phyloP scores from a whole-genome alignment of 2,797 vertebrate species.

The Melanotaenia nigrans region DNA sequence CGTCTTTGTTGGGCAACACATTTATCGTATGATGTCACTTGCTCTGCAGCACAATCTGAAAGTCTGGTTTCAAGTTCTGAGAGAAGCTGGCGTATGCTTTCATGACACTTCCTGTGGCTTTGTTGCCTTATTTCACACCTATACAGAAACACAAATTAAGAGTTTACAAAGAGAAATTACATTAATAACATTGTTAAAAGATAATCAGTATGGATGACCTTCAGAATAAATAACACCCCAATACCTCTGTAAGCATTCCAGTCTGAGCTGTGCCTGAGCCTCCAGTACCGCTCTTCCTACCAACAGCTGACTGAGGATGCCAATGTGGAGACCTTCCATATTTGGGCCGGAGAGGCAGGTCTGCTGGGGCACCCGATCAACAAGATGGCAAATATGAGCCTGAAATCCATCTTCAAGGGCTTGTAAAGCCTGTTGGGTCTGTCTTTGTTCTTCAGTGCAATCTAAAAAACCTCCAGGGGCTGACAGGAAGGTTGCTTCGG shows the following conservation, averaged over 20 bases:
- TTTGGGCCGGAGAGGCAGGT: constrained; percentile 70
- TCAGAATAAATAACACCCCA: neutral
- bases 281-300: constrained; percentile 77
- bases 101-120: constrained; percentile 77
- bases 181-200: neutral
- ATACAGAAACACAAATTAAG: constrained; percentile 13
- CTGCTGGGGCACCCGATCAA: constrained; percentile 73
- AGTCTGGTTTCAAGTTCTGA: constrained; percentile 78
- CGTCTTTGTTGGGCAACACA: constrained; percentile 81
- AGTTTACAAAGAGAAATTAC: neutral
- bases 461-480: constrained; percentile 72
- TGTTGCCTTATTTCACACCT: constrained; percentile 84
- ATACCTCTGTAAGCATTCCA: constrained; percentile 79
- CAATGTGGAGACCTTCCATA: constrained; percentile 79
- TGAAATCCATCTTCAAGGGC: constrained; percentile 82
- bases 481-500: constrained; percentile 74
- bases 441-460: constrained; percentile 70
- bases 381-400: constrained; percentile 75
- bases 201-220: neutral
- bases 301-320: constrained; percentile 79
- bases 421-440: constrained; percentile 60
- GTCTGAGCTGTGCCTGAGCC: constrained; percentile 79
- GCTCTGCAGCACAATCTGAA: constrained; percentile 67
- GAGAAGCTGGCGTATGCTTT: constrained; percentile 79
- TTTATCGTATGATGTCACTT: constrained; percentile 84